phyloP scores from a whole-genome alignment of 2,888 invertebrate genomes.

The Diarsia rubi region DNA sequence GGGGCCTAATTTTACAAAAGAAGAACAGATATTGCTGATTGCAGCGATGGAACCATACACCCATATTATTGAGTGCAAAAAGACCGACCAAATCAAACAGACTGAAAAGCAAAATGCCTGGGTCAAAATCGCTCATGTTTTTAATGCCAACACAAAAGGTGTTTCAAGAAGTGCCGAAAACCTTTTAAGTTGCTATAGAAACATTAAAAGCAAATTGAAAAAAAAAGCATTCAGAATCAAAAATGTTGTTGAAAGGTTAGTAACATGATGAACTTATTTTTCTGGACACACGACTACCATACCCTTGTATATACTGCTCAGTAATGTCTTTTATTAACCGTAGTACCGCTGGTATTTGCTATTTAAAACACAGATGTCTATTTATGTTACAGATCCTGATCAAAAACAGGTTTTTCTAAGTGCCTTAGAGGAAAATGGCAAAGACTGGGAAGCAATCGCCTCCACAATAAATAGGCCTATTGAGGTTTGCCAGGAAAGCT shows the following conservation, averaged over 20 bases:
- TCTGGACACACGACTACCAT: constrained; percentile 19
- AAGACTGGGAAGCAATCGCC: constrained; percentile 5
- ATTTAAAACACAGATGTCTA: constrained; percentile 5
- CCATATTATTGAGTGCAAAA: too few relatives aligned
- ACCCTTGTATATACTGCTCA: constrained; percentile 18
- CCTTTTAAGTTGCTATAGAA: neutral
- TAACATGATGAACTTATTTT: constrained; percentile 24
- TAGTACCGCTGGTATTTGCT: constrained; percentile 3
- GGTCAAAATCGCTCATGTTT: too few relatives aligned
- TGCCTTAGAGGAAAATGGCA: constrained; percentile 2
- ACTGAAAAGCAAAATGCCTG: too few relatives aligned
- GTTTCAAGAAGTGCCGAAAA: constrained; percentile 1
- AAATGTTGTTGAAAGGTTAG: constrained; percentile 14
- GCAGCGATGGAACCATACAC: too few relatives aligned
- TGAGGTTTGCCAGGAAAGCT: constrained; percentile 6
- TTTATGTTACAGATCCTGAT: constrained; percentile 8
- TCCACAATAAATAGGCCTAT: constrained; percentile 7
- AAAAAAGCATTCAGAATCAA: constrained; percentile 3
- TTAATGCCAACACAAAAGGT: too few relatives aligned
- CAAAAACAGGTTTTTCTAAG: constrained; percentile 3
- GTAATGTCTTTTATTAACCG: constrained; percentile 13
- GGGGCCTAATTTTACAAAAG: constrained; percentile 11
- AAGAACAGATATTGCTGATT: constrained; percentile 1
- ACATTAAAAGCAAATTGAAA: too few relatives aligned
- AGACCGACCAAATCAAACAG: neutral